Conservation (phyloP, 2,113 vertebrate genomes). For the Irena cyanogastra region DNA sequence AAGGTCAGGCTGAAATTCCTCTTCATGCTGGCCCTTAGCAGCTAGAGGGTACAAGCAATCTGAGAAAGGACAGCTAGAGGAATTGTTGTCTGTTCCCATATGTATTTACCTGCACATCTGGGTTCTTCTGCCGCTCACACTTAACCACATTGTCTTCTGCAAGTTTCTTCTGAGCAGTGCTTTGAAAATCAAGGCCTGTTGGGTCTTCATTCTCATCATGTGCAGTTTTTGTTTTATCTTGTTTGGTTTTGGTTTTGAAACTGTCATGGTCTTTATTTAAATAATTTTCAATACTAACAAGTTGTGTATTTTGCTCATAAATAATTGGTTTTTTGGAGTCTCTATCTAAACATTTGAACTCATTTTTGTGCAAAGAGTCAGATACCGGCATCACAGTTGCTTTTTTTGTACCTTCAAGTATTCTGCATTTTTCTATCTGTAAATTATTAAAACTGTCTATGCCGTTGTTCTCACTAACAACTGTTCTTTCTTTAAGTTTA, state of each 20-base stretch:
- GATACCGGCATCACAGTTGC: conserved; percentile 62
- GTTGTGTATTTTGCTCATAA: conserved; percentile 69
- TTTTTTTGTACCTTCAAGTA: conserved; percentile 79
- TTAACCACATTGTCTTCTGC: conserved; percentile 51
- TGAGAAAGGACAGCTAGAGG: not conserved
- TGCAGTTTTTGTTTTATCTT: conserved; percentile 61
- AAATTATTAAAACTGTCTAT: conserved; percentile 63
- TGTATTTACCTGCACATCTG: conserved; percentile 74
- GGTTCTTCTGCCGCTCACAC: conserved; percentile 64
- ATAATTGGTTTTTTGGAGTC: conserved; percentile 54
- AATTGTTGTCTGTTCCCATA: not conserved
- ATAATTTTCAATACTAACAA: conserved; percentile 75
- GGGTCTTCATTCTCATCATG: conserved; percentile 85
- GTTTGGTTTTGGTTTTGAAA: conserved; percentile 68
- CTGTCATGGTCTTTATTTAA: conserved; percentile 65
- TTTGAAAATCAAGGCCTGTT: conserved; percentile 62
- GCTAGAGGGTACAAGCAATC: rapidly evolving
- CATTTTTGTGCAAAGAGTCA: conserved; percentile 76
- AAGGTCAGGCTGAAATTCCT: not conserved
- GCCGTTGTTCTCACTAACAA: conserved; percentile 42
- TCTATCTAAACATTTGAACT: conserved; percentile 61
- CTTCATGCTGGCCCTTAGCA: not conserved
- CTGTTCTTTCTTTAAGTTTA: conserved; percentile 65
- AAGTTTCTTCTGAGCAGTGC: conserved; percentile 69
- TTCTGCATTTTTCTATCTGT: conserved; percentile 72